Evolutionary conservation across 2,888 invertebrate species (phyloP), one percentile per base, ranked within the genome.

Genomic region (Synanthedon formicaeformis): DNA sequence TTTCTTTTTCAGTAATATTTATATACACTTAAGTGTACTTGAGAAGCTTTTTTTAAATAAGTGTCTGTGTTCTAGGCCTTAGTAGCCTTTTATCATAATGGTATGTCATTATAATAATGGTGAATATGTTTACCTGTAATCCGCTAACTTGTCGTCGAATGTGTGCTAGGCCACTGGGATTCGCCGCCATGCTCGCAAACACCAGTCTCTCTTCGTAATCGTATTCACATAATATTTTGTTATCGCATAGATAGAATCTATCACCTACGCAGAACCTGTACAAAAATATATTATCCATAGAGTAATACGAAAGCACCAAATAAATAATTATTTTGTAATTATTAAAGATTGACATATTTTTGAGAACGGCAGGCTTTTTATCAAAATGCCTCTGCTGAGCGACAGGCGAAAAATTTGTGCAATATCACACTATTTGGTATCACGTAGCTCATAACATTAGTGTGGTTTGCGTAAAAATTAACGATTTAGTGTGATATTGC

Each of bases 251-350:
- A 85, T 96, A 97, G 82, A 96, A 97, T 70, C 95, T 91, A 81
- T 97, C 97, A 27, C 97, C 97, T 51, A 97, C 96, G 87, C 97
- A 97, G 89, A 97, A 97, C 91, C 97, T 96, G 78, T 34, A 66
- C 73, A 63, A 65, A 66, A 54, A 27, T 50, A n/a, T 40, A 23
- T 10, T 45, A 14, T n/a, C 45, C 13, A 13, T 45, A 45, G 14
- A 45, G 8, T 45, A n/a, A 34, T 34, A 34, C 5, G 34, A 34
- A 34, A 34, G 10, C 34, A 34, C 8, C 5, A 34, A 2, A 34
- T 5, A 34, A 34, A 10, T 2, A 34, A 34, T 6, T 34, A 10
- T 34, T 34, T 34, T 8, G 5, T 34, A 34, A 34, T 34, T 34
- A 10, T 34, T 34, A 34, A 34, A 34, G 34, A 5, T 27, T 27